phyloP scores from a whole-genome alignment of 2,888 invertebrate species.

The Oscheius sp. region DNA sequence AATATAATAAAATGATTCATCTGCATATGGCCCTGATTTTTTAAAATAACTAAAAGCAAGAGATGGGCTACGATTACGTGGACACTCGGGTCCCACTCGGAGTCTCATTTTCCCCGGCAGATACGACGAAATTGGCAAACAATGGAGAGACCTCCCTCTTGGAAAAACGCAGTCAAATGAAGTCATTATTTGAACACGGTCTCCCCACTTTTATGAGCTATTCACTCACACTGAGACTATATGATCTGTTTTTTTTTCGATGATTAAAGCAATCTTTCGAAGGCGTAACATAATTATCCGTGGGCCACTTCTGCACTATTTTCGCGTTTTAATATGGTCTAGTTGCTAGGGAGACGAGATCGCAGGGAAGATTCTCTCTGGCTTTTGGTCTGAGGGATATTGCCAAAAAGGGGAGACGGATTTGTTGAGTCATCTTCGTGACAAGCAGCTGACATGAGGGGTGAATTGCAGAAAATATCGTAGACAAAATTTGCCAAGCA shows the following conservation, averaged over 20 bases:
- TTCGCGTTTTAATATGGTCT: neutral
- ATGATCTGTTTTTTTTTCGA: too few relatives aligned
- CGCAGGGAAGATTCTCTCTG: too few relatives aligned
- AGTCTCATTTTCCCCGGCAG: conserved; percentile 7
- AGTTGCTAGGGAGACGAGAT: conserved; percentile 8
- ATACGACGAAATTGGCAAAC: conserved; percentile 17
- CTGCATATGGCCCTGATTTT: neutral
- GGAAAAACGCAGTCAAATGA: neutral
- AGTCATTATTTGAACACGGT: neutral
- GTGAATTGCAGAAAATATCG: neutral
- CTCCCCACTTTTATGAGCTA: too few relatives aligned
- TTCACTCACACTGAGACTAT: too few relatives aligned
- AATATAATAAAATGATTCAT: neutral
- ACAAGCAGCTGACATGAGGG: too few relatives aligned
- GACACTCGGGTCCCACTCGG: neutral
- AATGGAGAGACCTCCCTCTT: conserved; percentile 8
- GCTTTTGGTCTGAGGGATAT: too few relatives aligned
- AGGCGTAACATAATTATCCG: too few relatives aligned
- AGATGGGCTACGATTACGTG: neutral
- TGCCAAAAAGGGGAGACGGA: too few relatives aligned
- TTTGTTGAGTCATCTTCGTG: too few relatives aligned
- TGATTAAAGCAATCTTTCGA: too few relatives aligned
- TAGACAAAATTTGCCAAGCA: conserved; percentile 17
- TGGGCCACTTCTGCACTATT: too few relatives aligned
- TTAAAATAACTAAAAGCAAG: neutral